Base-by-base conservation (phyloP, 2,888 invertebrate species). In the Nemotelus pantherinus region DNA sequence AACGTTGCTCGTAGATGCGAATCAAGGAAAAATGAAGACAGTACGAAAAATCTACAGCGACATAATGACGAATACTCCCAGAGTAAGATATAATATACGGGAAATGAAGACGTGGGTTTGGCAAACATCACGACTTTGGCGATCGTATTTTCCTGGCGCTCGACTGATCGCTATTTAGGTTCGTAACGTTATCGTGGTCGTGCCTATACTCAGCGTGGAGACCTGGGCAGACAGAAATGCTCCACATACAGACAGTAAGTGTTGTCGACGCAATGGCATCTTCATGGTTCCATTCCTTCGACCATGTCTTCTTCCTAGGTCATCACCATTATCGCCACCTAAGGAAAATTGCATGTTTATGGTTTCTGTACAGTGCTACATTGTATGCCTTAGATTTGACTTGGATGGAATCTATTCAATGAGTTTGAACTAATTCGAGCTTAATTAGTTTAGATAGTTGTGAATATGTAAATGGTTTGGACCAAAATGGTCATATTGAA, bases 41-140 rank as follows among this genome's bases (percentile, higher is more conserved):
- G 70, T 48, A 60, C 60, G 7, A 45, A 58, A 44, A 58, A 60
- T 72, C 50, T 74, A 63, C 48, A 74, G 60, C 60, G 74, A 74
- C 74, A 74, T 74, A 74, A 74, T 74, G 74, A 60, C 74, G 74
- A 60, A 74, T 74, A 74, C 74, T 74, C 74, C 74, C 60, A 74
- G 74, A 74, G 41, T 50, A 60, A 74, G 74, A 74, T 60, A 72
- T 74, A 74, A 60, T 60, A 74, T 7, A 63, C 60, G 74, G 74
- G 43, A 74, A 74, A 74, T 74, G 60, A 48, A 74, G 74, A 74
- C 74, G 74, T 74, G 74, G 74, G 74, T 60, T 60, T 63, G 39
- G 63, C 60, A 47, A 74, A 74, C 63, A 60, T 74, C 74, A 74
- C 74, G 74, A 74, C 63, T 72, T 72, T 60, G 9, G 47, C 45